Evolutionary conservation across 2,113 vertebrate genomes (phyloP).

Genomic region (Bambusicola thoracicus): DNA sequence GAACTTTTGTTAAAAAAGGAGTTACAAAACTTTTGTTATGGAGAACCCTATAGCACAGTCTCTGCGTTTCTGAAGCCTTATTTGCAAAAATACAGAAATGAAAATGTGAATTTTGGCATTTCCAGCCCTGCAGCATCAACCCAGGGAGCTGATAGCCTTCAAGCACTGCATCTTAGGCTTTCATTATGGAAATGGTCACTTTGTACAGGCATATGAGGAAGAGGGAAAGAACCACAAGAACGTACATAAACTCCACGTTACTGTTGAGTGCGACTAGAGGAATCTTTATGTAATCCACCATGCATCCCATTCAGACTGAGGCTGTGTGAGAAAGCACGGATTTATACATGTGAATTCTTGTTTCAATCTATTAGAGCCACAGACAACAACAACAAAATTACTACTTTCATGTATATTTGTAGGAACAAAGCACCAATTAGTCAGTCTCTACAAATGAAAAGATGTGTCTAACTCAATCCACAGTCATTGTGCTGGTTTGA

Average conservation of each 20-base stretch:
- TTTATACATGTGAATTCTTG: not conserved
- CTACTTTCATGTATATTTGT: not conserved
- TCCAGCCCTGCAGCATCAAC: not conserved
- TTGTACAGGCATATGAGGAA: rapidly evolving
- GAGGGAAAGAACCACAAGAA: not conserved
- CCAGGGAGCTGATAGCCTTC: not conserved
- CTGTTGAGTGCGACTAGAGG: not conserved
- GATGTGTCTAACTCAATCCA: not conserved
- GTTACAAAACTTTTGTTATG: not conserved
- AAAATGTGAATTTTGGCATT: not conserved
- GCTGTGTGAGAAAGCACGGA: not conserved
- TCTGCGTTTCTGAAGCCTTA: not conserved
- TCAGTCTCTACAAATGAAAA: not conserved
- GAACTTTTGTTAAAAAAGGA: not conserved
- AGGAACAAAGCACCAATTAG: not conserved
- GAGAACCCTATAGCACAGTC: not conserved
- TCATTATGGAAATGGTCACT: not conserved
- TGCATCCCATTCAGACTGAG: not conserved
- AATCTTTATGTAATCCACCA: not conserved
- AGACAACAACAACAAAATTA: not conserved
- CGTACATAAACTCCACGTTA: rapidly evolving
- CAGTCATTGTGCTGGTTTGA: not conserved
- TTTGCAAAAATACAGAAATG: not conserved
- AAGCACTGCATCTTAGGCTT: not conserved
- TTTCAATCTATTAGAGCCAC: not conserved